phyloP scores from a whole-genome alignment of 2,888 invertebrate species.

The Malthinus flaveolus region DNA sequence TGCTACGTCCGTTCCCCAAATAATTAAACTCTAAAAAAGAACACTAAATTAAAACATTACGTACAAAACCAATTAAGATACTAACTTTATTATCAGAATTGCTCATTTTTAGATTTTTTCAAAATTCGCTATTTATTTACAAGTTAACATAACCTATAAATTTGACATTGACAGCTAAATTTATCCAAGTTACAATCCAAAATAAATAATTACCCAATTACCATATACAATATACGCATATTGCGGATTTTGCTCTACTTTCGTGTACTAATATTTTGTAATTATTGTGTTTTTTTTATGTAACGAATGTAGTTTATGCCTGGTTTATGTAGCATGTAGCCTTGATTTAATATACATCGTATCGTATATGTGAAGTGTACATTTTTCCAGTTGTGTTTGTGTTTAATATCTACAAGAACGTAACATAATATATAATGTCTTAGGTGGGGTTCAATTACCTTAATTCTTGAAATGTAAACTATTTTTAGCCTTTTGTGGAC shows the following conservation, averaged over 20 bases:
- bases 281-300: not conserved
- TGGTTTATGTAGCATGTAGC: too few species aligned
- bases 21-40: conserved; percentile 58
- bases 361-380: too few species aligned
- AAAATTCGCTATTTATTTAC: too few species aligned
- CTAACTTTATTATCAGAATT: not conserved
- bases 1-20: conserved; percentile 74
- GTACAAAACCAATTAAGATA: not conserved
- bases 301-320: not conserved
- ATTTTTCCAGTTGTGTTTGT: too few species aligned
- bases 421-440: not conserved
- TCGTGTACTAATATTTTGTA: not conserved
- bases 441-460: conserved; percentile 24
- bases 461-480: conserved; percentile 9
- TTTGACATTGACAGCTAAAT: too few species aligned
- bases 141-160: too few species aligned
- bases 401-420: too few species aligned
- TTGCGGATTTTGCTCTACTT: conserved; percentile 1
- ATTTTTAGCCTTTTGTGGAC: conserved; percentile 10
- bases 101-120: not conserved
- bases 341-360: too few species aligned
- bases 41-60: not conserved
- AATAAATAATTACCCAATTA: conserved; percentile 1
- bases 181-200: not conserved
- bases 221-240: not conserved